Evolutionary conservation across 2,797 vertebrate species (phyloP), one percentile per base, ranked within the genome.

Genomic region (Picus viridis): DNA sequence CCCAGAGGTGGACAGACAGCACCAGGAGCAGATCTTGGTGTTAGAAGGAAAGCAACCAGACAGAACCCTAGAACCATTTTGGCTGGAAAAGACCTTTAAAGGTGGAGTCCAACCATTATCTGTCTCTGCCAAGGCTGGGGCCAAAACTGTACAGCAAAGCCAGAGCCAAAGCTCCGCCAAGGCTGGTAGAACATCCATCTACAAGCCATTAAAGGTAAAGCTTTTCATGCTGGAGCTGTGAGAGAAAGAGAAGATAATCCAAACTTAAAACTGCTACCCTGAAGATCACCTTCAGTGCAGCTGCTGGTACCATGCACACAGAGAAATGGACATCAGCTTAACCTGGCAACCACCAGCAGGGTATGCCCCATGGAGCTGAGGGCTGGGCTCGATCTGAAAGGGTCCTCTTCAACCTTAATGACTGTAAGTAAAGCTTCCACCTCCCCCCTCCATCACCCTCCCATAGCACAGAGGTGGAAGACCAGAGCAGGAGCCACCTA

Each of bases 141-240:
- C 16, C 45, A 47, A 47, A 47, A 18, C 45, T 23, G 20, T 23
- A 22, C 11, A 22, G 22, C 47, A 22, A 23, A 22, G 47, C 47
- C 22, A 22, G 6, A 20, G 9, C 27, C 0, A 0, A 17, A 57
- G 16, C 12, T 5, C 2, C 1, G 11, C 65, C 10, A 5, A 6
- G 41, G 69, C 8, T 11, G 36, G 8, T 1, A 24, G 69, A 49
- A 29, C 68, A 73, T 1, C 64, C 63, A 70, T 1, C 64, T 18
- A 8, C 6, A 2, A 2, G 12, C 2, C 53, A 10, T 5, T 7
- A 32, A 53, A 53, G 6, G 9, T 22, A 29, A 11, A 34, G 20
- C 36, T 34, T 58, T 53, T 41, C 22, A 26, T 0, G 0, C 16
- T 20, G 45, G 39, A 41, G 30, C 15, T 49, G 45, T 26, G 8